Percentiles rank a stretch among this genome's conserved stretches.
These are phyloP conservation scores for Choristoneura rosaceana DNA, from an alignment of 2,888 invertebrate species.

Conservation along the genomic window DNA sequence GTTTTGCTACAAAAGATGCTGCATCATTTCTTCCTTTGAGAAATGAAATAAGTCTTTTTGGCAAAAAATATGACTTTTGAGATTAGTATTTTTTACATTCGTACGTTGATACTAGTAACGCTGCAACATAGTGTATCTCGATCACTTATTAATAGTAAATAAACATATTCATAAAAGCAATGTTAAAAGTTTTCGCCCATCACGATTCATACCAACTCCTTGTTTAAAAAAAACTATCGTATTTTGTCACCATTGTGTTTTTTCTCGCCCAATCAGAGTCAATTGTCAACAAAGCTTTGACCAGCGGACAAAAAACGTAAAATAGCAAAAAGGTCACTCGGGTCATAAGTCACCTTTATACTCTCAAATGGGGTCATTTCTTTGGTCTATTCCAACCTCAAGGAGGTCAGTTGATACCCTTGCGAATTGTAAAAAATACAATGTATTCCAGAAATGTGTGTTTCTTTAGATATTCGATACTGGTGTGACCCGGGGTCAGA, in stretches of 20 bases:
- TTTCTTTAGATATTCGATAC: constrained; percentile 70
- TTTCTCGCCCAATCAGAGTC: constrained; percentile 68
- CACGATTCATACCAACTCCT: constrained; percentile 1
- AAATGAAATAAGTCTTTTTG: neutral
- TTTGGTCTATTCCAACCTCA: constrained; percentile 45
- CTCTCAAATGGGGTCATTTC: constrained; percentile 66
- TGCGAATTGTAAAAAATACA: constrained; percentile 57
- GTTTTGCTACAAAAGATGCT: constrained; percentile 57
- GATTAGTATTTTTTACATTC: neutral
- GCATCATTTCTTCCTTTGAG: constrained; percentile 51
- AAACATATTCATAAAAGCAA: neutral
- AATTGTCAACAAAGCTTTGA: constrained; percentile 73
- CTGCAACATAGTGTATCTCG: neutral
- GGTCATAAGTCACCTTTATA: constrained; percentile 65
- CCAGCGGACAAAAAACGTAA: constrained; percentile 62
- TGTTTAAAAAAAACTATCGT: constrained; percentile 10
- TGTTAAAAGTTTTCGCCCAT: constrained; percentile 1
- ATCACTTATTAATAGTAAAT: neutral
- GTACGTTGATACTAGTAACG: neutral
- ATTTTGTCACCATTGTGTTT: constrained; percentile 58
- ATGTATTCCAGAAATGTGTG: constrained; percentile 66
- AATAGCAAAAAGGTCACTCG: constrained; percentile 52
- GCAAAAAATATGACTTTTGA: neutral
- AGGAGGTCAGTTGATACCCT: constrained; percentile 54
- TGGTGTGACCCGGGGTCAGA: constrained; percentile 78